Conservation (phyloP, 2,797 vertebrate species). For the Myotis pilosus region DNA sequence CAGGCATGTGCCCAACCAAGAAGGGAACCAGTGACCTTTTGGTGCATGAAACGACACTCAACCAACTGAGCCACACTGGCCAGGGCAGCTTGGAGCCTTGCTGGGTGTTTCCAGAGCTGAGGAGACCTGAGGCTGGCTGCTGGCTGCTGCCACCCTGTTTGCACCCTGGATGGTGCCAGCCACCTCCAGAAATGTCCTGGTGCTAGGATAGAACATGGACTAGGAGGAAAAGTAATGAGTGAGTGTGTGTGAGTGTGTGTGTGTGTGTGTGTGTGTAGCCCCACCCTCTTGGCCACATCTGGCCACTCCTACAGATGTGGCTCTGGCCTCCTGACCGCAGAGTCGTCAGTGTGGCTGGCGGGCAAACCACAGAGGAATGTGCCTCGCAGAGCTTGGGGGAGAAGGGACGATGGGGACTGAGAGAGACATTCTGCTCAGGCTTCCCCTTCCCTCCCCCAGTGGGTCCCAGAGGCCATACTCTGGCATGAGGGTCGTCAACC, state of each 20-base stretch:
- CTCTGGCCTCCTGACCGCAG: conserved; percentile 69
- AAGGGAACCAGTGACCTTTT: neutral
- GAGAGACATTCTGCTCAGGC: neutral
- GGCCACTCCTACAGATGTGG: conserved; percentile 75
- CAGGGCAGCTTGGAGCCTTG: neutral
- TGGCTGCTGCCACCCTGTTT: neutral
- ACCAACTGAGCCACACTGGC: neutral
- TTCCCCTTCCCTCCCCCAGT: neutral
- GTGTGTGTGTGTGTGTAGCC: conserved; percentile 15
- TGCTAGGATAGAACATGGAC: neutral
- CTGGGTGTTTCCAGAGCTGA: neutral
- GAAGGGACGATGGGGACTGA: neutral
- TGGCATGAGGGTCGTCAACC: neutral
- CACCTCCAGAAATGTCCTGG: neutral
- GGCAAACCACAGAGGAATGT: conserved; percentile 73
- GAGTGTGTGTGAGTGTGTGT: neutral
- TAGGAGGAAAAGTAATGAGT: neutral
- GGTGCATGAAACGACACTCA: neutral
- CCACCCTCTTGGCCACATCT: conserved; percentile 71
- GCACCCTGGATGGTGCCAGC: neutral
- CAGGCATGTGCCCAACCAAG: neutral
- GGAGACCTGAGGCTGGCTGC: neutral
- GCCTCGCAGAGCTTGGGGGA: neutral
- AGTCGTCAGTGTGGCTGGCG: conserved; percentile 76
- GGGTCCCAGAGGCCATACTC: neutral